Conservation (phyloP, 2,113 vertebrate species). For the Gymnarchus niloticus region DNA sequence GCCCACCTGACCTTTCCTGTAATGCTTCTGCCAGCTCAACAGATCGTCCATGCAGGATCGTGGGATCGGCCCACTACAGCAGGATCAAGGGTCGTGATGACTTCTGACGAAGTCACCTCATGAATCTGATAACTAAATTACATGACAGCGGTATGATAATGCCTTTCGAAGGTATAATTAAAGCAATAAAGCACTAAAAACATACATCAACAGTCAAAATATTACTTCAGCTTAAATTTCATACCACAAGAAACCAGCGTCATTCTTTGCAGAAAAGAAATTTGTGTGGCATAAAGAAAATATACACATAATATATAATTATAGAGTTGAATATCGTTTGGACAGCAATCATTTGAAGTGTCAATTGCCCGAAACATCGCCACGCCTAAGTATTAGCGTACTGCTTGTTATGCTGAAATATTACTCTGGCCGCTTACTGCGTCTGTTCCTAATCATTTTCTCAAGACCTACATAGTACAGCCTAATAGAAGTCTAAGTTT, state of each 20-base stretch:
- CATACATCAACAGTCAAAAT: neutral
- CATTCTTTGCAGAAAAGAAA: neutral
- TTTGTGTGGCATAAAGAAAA: neutral
- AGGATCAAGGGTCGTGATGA: neutral
- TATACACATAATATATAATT: no score
- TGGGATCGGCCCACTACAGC: neutral
- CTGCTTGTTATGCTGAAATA: no score
- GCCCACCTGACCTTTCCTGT: constrained; percentile 11
- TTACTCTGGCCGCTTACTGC: no score
- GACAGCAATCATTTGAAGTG: no score
- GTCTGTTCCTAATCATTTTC: no score
- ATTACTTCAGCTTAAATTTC: neutral
- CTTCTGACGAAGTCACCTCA: neutral
- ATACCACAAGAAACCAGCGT: neutral
- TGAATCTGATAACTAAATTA: neutral
- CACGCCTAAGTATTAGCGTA: no score
- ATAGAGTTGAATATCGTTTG: no score
- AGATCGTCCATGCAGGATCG: no score
- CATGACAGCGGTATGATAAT: neutral
- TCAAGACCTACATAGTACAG: no score
- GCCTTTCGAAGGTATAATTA: neutral
- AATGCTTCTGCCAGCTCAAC: neutral
- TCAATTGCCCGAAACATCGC: no score
- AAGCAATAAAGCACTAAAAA: neutral
- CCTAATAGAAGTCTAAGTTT: no score